phyloP scores from a whole-genome alignment of 2,888 invertebrate species.

The Yponomeuta cagnagella region DNA sequence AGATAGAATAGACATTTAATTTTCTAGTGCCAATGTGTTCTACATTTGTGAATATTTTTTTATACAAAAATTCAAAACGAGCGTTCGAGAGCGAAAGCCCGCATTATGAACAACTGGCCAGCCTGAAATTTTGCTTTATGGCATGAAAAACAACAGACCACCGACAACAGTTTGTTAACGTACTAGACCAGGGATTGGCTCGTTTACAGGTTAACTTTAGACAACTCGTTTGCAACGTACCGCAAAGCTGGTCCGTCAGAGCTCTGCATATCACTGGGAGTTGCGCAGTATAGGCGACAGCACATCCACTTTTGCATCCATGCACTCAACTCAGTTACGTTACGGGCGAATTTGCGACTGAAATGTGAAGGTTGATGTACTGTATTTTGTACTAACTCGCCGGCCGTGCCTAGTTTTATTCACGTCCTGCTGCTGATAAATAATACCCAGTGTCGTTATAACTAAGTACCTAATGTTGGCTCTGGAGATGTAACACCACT shows the following conservation, averaged over 20 bases:
- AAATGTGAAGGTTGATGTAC: too few relatives aligned
- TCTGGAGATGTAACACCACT: not conserved
- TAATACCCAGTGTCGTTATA: not conserved
- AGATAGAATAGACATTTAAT: too few relatives aligned
- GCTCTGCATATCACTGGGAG: constrained; percentile 13
- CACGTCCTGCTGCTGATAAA: not conserved
- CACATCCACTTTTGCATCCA: not conserved
- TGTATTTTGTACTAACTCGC: not conserved
- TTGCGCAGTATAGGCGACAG: not conserved
- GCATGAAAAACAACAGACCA: too few relatives aligned
- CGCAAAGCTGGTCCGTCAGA: not conserved
- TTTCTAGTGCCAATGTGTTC: too few relatives aligned
- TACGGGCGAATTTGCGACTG: not conserved
- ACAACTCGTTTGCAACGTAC: not conserved
- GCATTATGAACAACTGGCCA: too few relatives aligned
- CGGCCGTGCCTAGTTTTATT: not conserved
- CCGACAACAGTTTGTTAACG: not conserved
- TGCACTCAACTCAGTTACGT: not conserved
- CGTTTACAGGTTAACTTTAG: not conserved
- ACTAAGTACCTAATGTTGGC: constrained; percentile 6
- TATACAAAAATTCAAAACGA: too few relatives aligned
- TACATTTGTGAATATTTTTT: too few relatives aligned
- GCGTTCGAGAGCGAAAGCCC: too few relatives aligned
- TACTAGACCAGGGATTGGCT: not conserved
- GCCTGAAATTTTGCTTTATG: too few relatives aligned